A percentile compares a stretch with the other conserved stretches of the same genome.
Conservation (phyloP, 2,113 vertebrate species). For the Elephantulus edwardii region DNA sequence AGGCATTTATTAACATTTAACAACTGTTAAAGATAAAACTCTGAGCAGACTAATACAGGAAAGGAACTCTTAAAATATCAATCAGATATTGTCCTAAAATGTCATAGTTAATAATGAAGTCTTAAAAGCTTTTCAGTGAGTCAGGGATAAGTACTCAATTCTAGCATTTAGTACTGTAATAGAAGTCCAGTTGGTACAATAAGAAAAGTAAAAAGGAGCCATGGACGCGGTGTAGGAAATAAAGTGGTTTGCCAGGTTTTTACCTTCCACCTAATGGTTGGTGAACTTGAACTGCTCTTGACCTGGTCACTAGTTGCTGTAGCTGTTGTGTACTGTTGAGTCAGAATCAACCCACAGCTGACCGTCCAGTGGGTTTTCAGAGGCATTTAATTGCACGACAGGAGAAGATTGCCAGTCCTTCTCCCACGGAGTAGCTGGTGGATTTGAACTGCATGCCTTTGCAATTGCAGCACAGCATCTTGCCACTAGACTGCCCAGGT, state of each 20-base stretch:
- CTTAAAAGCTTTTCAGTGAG: not conserved
- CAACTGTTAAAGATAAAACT: not conserved
- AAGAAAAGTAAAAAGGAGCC: not conserved
- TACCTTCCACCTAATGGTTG: not conserved
- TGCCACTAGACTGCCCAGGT: no score
- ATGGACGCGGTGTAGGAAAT: not conserved
- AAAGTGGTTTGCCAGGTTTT: not conserved
- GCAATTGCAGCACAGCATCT: no score
- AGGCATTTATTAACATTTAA: not conserved
- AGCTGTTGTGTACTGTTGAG: no score
- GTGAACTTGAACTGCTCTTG: no score
- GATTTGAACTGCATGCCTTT: no score
- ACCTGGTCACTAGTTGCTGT: no score
- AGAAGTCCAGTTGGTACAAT: not conserved
- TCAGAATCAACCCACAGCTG: no score
- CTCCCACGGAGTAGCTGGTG: no score
- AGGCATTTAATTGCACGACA: no score
- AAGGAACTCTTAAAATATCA: not conserved
- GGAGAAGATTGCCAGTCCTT: no score
- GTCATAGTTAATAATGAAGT: not conserved
- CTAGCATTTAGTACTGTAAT: not conserved
- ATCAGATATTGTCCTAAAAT: not conserved
- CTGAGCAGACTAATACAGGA: not conserved
- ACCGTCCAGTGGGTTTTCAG: no score
- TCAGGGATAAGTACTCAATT: not conserved